Percentiles rank a stretch among this genome's conserved stretches.
These are phyloP conservation scores for Gobio gobio DNA, from an alignment of 2,113 vertebrate species.

Conservation along the genomic window DNA sequence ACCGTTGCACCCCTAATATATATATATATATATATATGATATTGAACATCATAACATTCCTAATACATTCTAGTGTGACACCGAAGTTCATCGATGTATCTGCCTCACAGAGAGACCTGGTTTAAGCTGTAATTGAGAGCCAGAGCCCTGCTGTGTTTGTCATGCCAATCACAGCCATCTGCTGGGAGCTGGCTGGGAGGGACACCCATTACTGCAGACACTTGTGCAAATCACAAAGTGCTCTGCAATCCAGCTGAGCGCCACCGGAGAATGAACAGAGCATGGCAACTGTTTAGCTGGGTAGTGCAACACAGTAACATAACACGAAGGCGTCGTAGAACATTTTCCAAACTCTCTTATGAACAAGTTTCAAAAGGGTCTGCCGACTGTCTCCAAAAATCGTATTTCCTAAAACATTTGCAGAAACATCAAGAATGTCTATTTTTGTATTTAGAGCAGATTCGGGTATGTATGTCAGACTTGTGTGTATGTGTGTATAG, in stretches of 20 bases:
- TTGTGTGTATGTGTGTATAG: not conserved
- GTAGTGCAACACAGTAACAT: conserved; percentile 10
- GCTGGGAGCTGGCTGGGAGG: conserved; percentile 55
- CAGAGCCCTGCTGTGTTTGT: conserved; percentile 64
- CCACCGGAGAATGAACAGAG: conserved; percentile 20
- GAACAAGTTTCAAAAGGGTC: not conserved
- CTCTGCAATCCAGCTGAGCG: conserved; percentile 52
- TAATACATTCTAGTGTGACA: not conserved
- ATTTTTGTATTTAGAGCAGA: not conserved
- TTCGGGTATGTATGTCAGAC: not conserved
- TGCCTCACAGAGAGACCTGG: conserved; percentile 47
- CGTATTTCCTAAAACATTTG: not conserved
- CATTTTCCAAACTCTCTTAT: not conserved
- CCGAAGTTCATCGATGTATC: conserved; percentile 34
- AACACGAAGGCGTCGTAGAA: not conserved
- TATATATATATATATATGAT: too few relatives aligned
- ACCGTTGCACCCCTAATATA: too few relatives aligned
- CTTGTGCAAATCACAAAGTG: conserved; percentile 61
- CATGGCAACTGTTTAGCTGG: conserved; percentile 17
- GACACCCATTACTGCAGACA: conserved; percentile 61
- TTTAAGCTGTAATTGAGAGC: conserved; percentile 62
- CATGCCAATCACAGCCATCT: conserved; percentile 65
- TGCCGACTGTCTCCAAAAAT: not conserved
- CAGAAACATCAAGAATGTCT: not conserved
- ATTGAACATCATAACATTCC: not conserved